phyloP scores from a whole-genome alignment of 2,888 invertebrate genomes.

The Mystacides longicornis region DNA sequence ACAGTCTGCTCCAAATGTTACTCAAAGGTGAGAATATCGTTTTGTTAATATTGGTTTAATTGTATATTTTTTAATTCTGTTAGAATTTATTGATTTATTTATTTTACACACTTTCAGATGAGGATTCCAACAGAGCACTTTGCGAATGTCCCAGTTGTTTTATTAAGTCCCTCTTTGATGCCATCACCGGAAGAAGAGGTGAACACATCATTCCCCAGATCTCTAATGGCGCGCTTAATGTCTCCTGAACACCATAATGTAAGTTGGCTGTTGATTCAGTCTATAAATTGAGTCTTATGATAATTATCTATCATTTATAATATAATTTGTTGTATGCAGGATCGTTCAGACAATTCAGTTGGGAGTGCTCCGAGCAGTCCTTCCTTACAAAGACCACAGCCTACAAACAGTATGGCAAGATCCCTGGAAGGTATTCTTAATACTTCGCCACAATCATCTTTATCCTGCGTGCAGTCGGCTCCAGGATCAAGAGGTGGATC shows the following conservation, averaged over 20 bases:
- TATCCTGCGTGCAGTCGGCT: slow-evolving; percentile 34
- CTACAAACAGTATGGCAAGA: slow-evolving; percentile 27
- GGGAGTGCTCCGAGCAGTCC: slow-evolving; percentile 57
- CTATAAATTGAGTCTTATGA: not conserved
- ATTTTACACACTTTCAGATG: slow-evolving; percentile 57
- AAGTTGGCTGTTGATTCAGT: slow-evolving; percentile 1
- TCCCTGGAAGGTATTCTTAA: slow-evolving; percentile 30
- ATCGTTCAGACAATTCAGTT: slow-evolving; percentile 48
- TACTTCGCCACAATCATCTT: slow-evolving; percentile 29
- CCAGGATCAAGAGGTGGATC: slow-evolving; percentile 47
- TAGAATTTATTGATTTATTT: slow-evolving; percentile 1
- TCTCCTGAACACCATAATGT: slow-evolving; percentile 43
- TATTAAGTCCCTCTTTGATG: slow-evolving; percentile 77
- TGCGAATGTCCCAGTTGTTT: slow-evolving; percentile 87
- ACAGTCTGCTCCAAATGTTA: slow-evolving; percentile 90
- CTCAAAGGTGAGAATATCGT: slow-evolving; percentile 59
- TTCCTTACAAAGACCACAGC: slow-evolving; percentile 27
- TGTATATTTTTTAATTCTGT: not conserved
- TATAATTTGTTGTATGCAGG: slow-evolving; percentile 29
- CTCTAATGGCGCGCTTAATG: slow-evolving; percentile 57
- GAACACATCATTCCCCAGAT: slow-evolving; percentile 58
- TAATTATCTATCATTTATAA: not conserved
- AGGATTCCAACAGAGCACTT: slow-evolving; percentile 93
- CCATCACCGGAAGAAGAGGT: slow-evolving; percentile 67
- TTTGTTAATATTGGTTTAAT: not conserved